Evolutionary conservation across 2,797 vertebrate species (phyloP), one percentile per base, ranked within the genome.

Genomic region (Centroberyx gerrardi): DNA sequence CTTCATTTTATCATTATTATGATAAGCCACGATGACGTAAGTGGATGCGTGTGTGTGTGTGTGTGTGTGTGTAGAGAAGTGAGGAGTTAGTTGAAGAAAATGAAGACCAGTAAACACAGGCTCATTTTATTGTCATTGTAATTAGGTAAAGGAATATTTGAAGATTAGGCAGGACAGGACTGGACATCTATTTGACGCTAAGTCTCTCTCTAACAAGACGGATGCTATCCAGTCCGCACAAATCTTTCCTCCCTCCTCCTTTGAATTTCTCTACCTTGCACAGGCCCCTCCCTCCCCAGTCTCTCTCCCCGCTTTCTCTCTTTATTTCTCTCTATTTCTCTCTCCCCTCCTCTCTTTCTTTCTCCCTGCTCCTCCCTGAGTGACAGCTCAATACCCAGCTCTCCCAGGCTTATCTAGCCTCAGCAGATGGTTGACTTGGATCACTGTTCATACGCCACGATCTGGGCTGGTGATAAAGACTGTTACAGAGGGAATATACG

Each of bases 401-500:
- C 97, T 97, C 96, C 93, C 96, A 96, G 79, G 96, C 97, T 98
- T 99, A 99, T 98, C 98, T 98, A 96, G 96, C 96, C 96, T 95
- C 96, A 98, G 97, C 98, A 99, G 97, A 98, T 99, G 97, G 97
- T 96, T 96, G 97, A 97, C 97, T 98, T 99, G 97, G 98, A 99
- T 98, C 97, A 96, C 97, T 98, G 96, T 97, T 97, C 96, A 96
- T 96, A 96, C 96, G 94, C 96, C 95, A 96, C 95, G 97, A 98
- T 98, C 96, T 97, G 97, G 96, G 96, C 95, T 94, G 94, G 93
- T 95, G 97, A 98, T 98, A 98, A 98, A 97, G 95, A 97, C 96
- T 88, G 90, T 96, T 95, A 96, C 95, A 96, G 96, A 97, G 96
- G 95, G 95, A 96, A 95, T 96, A 96, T 95, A 94, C 77, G 75